phyloP scores from a whole-genome alignment of 2,797 vertebrate genomes.

The Silurus lanzhouensis region DNA sequence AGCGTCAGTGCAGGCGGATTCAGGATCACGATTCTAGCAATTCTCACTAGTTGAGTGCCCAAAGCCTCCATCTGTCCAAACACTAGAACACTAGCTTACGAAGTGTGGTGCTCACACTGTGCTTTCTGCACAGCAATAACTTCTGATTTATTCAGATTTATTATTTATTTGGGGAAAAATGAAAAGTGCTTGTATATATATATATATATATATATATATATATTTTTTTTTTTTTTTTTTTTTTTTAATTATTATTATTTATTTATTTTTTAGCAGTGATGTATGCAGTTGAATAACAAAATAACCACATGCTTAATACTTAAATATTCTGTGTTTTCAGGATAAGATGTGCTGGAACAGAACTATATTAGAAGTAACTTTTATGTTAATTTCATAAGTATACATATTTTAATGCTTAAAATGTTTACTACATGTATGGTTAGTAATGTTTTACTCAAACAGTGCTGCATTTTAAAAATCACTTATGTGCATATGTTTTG shows the following conservation, averaged over 20 bases:
- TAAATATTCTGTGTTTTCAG: background rate
- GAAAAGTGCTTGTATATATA: background rate
- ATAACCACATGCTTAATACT: background rate
- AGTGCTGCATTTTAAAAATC: background rate
- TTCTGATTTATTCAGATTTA: background rate
- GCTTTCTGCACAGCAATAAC: conserved; percentile 10
- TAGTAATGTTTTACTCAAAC: background rate
- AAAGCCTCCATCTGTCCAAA: conserved; percentile 43
- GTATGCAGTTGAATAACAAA: background rate
- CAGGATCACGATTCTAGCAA: conserved; percentile 45
- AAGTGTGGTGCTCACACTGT: conserved; percentile 1
- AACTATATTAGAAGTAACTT: background rate
- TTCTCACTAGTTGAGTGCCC: conserved; percentile 35
- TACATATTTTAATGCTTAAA: background rate
- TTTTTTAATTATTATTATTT: too few relatives aligned
- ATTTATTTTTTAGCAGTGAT: background rate
- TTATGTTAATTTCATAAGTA: background rate
- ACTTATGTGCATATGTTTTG: background rate
- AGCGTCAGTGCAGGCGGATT: conserved; percentile 39
- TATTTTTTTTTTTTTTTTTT: too few relatives aligned
- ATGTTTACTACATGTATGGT: background rate
- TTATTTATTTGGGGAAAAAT: background rate
- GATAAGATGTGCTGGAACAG: background rate
- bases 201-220: too few relatives aligned
- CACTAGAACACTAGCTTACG: conserved; percentile 22